These are phyloP conservation scores for Pseudomyrmex flavicornis DNA, from an alignment of 1,140 invertebrate species.

Conservation along the genomic window DNA sequence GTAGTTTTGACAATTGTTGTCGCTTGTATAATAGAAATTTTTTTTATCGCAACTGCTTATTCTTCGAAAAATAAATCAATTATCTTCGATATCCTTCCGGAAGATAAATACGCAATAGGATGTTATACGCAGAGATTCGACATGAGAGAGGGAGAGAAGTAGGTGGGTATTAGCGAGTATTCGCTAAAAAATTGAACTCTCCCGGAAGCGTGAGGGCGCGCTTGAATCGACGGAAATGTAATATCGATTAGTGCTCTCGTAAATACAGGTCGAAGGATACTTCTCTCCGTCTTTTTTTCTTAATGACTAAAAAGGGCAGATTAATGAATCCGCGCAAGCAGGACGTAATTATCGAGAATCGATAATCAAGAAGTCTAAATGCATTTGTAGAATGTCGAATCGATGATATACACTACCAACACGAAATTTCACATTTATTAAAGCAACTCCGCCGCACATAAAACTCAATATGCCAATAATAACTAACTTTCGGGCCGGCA, in stretches of 20 bases:
- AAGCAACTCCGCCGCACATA: slow-evolving; percentile 28
- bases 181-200: slow-evolving; percentile 52
- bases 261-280: slow-evolving; percentile 52
- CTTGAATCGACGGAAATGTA: slow-evolving; percentile 53
- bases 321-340: slow-evolving; percentile 45
- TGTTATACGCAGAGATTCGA: slow-evolving; percentile 13
- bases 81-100: slow-evolving; percentile 1
- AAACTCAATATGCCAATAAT: slow-evolving; percentile 52
- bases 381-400: slow-evolving; percentile 55
- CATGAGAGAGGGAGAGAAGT: not conserved
- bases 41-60: not conserved
- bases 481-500: slow-evolving; percentile 27
- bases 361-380: slow-evolving; percentile 59
- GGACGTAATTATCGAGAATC: slow-evolving; percentile 59
- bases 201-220: slow-evolving; percentile 41
- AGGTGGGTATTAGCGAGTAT: slow-evolving; percentile 28
- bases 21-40: not conserved
- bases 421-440: slow-evolving; percentile 48
- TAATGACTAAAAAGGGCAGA: slow-evolving; percentile 53
- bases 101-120: slow-evolving; percentile 10
- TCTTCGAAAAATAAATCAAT: too few relatives aligned
- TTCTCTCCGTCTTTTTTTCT: slow-evolving; percentile 47
- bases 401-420: slow-evolving; percentile 34
- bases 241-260: slow-evolving; percentile 53
- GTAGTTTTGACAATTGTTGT: slow-evolving; percentile 12